These are phyloP conservation scores for Machaerirhynchus nigripectus DNA, from an alignment of 2,113 vertebrate genomes.

Conservation along the genomic window DNA sequence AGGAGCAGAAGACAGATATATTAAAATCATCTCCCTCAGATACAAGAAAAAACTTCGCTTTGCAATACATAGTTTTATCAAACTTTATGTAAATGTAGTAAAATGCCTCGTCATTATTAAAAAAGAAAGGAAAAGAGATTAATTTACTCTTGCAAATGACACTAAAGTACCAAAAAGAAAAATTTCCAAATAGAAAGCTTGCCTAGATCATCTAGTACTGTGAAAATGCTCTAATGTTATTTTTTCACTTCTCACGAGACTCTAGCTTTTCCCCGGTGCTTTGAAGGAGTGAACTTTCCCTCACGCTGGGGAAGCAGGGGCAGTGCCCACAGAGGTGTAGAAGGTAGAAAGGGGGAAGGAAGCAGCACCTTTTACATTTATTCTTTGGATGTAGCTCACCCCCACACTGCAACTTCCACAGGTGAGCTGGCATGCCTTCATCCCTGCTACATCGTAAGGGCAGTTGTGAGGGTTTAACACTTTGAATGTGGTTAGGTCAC, in stretches of 20 bases:
- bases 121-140: not conserved
- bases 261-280: not conserved
- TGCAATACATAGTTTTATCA: rapidly evolving
- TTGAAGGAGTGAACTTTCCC: not conserved
- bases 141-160: not conserved
- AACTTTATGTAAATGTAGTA: not conserved
- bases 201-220: not conserved
- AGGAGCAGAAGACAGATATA: not conserved
- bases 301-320: rapidly evolving
- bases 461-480: not conserved
- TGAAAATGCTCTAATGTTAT: not conserved
- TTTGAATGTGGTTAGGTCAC: not conserved
- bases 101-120: not conserved
- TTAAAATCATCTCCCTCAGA: not conserved
- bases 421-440: not conserved
- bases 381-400: rapidly evolving
- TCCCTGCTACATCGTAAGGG: not conserved
- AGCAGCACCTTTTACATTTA: not conserved
- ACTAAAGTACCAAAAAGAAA: not conserved
- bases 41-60: not conserved
- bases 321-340: rapidly evolving
- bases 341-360: not conserved
- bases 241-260: not conserved
- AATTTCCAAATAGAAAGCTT: not conserved
- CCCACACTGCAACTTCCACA: rapidly evolving